Base-by-base conservation (phyloP, 2,113 vertebrate genomes). In the Isurus oxyrinchus region DNA sequence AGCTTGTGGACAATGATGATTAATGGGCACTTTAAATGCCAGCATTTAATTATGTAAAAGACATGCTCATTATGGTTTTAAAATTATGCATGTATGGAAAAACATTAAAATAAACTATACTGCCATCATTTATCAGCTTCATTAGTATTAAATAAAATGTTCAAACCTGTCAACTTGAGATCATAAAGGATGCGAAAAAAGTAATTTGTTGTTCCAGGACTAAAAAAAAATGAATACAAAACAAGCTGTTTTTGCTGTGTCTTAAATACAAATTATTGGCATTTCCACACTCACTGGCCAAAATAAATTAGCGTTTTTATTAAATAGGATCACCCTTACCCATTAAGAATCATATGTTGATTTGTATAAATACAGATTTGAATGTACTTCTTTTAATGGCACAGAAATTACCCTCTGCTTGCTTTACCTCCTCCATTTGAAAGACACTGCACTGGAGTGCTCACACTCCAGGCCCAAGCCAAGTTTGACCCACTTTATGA, bases 361-460 rank as follows among this genome's bases (percentile, higher is more conserved):
- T 94, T 94, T 94, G 21, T 94, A 23, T 23, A 49, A 49, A 49
- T 49, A 11, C 69, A 95, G 72, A 53, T 49, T 25, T 61, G n/a
- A 93, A 61, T n/a, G 5, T 31, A 19, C 5, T n/a, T 93, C 14
- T 31, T 35, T 61, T 93, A n/a, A 7, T 93, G 13, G 61, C 1
- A 61, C 31, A n/a, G 57, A n/a, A 93, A 93, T 61, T n/a, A 0
- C 57, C n/a, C 88, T 11, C 88, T 31, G 13, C 57, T 91, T 35
- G 57, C 55, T 31, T 90, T 59, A 31, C 2, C 25, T 35, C 13
- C 31, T 91, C 59, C 96, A 96, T 96, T 97, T 97, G 96, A 96
- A 97, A 97, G 96, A 97, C 97, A 97, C 97, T 97, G 97, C 96
- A 97, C 96, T 97, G 96, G 96, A 96, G 97, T 97, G 97, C 96